These are phyloP conservation scores for Smittia sp. DNA, from an alignment of 2,888 invertebrate genomes.

Conservation along the genomic window DNA sequence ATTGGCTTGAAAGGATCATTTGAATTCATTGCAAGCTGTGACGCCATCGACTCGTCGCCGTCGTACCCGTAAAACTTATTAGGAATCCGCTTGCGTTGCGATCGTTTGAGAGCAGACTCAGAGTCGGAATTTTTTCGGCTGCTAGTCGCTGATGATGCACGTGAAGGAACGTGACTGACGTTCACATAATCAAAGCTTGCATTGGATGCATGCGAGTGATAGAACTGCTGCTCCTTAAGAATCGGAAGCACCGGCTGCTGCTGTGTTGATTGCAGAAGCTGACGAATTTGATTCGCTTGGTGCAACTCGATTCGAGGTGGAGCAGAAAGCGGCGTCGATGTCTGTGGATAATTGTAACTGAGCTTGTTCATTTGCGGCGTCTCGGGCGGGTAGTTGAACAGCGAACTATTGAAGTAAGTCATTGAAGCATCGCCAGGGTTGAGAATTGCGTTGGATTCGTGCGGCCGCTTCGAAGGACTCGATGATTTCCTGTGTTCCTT, in stretches of 20 bases:
- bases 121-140: conserved; percentile 53
- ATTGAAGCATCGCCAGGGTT: conserved; percentile 52
- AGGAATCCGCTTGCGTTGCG: conserved; percentile 76
- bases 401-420: background rate
- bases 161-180: conserved; percentile 40
- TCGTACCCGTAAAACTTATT: conserved; percentile 87
- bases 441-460: conserved; percentile 54
- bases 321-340: conserved; percentile 45
- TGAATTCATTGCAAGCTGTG: conserved; percentile 47
- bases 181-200: conserved; percentile 26
- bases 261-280: conserved; percentile 30
- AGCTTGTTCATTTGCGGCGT: conserved; percentile 43
- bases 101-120: conserved; percentile 63
- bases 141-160: conserved; percentile 45
- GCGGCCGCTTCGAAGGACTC: conserved; percentile 57
- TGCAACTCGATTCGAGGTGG: conserved; percentile 44
- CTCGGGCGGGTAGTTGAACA: conserved; percentile 42
- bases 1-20: conserved; percentile 56
- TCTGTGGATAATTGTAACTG: conserved; percentile 27
- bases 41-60: conserved; percentile 67
- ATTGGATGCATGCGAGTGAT: conserved; percentile 43
- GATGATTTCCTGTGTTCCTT: conserved; percentile 59
- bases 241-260: conserved; percentile 27
- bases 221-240: conserved; percentile 37
- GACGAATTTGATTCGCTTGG: conserved; percentile 44